phyloP scores from a whole-genome alignment of 2,113 vertebrate genomes.

The Dasyornis broadbenti region DNA sequence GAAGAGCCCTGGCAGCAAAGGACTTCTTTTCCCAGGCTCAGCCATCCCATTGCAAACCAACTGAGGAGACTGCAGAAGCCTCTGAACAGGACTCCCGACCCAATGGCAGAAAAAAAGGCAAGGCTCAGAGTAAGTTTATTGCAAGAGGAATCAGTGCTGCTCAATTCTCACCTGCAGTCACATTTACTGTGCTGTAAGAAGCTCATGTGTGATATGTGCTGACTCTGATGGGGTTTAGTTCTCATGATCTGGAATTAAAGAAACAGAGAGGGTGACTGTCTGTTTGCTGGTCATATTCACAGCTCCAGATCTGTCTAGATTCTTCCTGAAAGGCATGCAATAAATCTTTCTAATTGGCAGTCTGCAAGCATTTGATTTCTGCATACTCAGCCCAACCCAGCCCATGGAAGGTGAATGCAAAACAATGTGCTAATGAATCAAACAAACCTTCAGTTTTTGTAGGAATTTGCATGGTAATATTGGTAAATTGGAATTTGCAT shows the following conservation, averaged over 20 bases:
- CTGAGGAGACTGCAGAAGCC: neutral
- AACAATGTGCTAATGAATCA: conserved; percentile 26
- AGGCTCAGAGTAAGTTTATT: neutral
- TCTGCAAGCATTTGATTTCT: conserved; percentile 25
- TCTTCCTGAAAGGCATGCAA: neutral
- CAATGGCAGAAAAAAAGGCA: neutral
- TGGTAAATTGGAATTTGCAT: too few species aligned
- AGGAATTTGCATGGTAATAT: conserved; percentile 8
- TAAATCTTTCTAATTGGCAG: conserved; percentile 57
- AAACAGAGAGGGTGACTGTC: conserved; percentile 50
- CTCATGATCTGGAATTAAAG: conserved; percentile 87
- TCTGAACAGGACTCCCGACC: neutral
- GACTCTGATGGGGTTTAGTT: conserved; percentile 84
- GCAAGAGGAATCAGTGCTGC: conserved; percentile 20
- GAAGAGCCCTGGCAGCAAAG: neutral
- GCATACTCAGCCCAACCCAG: conserved; percentile 2
- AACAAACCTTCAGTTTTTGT: neutral
- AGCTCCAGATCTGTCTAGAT: neutral
- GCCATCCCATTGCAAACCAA: neutral
- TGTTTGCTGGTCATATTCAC: neutral
- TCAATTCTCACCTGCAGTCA: conserved; percentile 92
- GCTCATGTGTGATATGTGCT: conserved; percentile 89
- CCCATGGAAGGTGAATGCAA: neutral
- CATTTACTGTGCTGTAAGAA: conserved; percentile 95
- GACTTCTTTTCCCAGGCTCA: neutral